phyloP scores from a whole-genome alignment of 2,888 invertebrate species.

The Pammene aurita region DNA sequence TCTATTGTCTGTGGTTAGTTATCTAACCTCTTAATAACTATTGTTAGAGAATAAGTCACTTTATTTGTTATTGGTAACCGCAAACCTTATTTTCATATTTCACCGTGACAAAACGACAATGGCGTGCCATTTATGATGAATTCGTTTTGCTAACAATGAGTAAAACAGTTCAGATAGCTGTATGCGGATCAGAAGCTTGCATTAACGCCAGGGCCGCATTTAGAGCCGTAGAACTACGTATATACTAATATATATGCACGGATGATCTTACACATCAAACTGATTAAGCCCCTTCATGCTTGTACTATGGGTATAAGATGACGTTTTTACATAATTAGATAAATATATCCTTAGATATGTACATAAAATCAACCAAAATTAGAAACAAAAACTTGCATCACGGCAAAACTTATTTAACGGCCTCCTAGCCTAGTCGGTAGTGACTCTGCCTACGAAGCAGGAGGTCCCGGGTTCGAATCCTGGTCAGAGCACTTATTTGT shows the following conservation, averaged over 20 bases:
- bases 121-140: slow-evolving; percentile 14
- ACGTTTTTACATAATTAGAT: too few relatives aligned
- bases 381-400: too few relatives aligned
- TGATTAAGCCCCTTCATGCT: too few relatives aligned
- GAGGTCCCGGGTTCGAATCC: too few relatives aligned
- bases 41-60: slow-evolving; percentile 14
- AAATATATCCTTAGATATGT: too few relatives aligned
- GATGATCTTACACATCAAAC: too few relatives aligned
- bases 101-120: slow-evolving; percentile 19
- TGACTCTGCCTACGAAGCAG: too few relatives aligned
- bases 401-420: too few relatives aligned
- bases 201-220: slow-evolving; percentile 55
- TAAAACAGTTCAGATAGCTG: slow-evolving; percentile 36
- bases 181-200: slow-evolving; percentile 49
- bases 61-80: slow-evolving; percentile 29
- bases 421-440: too few relatives aligned
- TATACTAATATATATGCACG: background rate
- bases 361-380: too few relatives aligned
- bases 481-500: too few relatives aligned
- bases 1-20: slow-evolving; percentile 16
- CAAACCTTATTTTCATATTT: slow-evolving; percentile 22
- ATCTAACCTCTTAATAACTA: slow-evolving; percentile 17
- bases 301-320: too few relatives aligned
- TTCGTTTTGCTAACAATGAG: slow-evolving; percentile 33
- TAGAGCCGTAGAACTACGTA: background rate